Percentiles rank a stretch among this genome's conserved stretches.
Conservation (phyloP, 1,140 invertebrate species). For the Platorchestia sp. region DNA sequence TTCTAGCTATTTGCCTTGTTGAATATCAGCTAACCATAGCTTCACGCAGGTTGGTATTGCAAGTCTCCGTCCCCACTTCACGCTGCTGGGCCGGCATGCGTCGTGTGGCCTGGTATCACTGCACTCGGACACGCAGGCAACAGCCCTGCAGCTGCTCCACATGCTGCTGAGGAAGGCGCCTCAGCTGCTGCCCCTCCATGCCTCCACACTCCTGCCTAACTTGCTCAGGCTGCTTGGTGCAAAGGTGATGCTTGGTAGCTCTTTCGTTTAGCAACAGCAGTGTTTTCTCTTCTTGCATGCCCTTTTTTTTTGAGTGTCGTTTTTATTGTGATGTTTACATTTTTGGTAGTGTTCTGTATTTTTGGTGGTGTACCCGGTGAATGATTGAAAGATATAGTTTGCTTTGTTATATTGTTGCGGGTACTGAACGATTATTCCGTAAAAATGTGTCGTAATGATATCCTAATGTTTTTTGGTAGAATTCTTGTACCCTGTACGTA, state of each 20-base stretch:
- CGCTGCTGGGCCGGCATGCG: conserved; percentile 12
- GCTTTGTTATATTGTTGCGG: too few relatives aligned
- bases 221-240: conserved; percentile 29
- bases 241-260: neutral
- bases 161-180: conserved; percentile 35
- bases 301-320: too few relatives aligned
- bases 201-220: conserved; percentile 23
- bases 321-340: too few relatives aligned
- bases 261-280: neutral
- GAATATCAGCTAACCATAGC: neutral
- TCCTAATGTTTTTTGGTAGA: too few relatives aligned
- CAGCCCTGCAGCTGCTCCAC: conserved; percentile 42
- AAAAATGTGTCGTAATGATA: too few relatives aligned
- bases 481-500: too few relatives aligned
- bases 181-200: conserved; percentile 2
- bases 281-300: neutral
- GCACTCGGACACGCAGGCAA: conserved; percentile 16
- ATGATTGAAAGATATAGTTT: too few relatives aligned
- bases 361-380: too few relatives aligned
- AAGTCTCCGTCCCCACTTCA: conserved; percentile 16
- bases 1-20: neutral
- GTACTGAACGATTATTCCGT: too few relatives aligned
- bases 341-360: too few relatives aligned
- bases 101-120: conserved; percentile 17
- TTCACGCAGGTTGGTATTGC: neutral